phyloP scores from a whole-genome alignment of 1,140 invertebrate species.

The Melitaea cinxia region DNA sequence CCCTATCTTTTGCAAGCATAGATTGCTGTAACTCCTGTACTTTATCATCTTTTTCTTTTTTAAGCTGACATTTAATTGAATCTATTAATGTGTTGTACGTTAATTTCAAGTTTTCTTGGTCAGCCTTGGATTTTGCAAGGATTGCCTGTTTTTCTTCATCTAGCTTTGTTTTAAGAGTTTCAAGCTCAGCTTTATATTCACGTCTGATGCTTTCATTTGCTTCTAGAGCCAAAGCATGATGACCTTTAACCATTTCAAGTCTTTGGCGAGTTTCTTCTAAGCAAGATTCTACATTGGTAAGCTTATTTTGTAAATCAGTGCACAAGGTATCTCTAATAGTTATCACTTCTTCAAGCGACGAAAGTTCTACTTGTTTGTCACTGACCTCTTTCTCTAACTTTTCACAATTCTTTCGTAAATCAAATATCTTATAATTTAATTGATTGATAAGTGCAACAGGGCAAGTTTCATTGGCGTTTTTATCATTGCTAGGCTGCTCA shows the following conservation, averaged over 20 bases:
- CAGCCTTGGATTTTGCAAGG: constrained; percentile 60
- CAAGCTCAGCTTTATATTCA: constrained; percentile 75
- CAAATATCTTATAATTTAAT: constrained; percentile 50
- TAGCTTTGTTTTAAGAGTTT: constrained; percentile 69
- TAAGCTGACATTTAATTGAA: constrained; percentile 53
- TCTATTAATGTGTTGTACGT: constrained; percentile 64
- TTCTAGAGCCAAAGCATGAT: constrained; percentile 76
- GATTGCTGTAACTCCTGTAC: constrained; percentile 61
- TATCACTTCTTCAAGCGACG: constrained; percentile 71
- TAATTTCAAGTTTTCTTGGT: constrained; percentile 65
- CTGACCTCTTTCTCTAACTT: constrained; percentile 68
- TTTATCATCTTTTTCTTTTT: constrained; percentile 64
- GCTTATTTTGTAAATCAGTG: constrained; percentile 73
- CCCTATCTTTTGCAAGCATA: constrained; percentile 58
- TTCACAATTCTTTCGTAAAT: constrained; percentile 63
- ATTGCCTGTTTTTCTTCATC: constrained; percentile 75
- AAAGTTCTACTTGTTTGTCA: constrained; percentile 67
- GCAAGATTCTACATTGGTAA: constrained; percentile 59
- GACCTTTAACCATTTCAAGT: constrained; percentile 77
- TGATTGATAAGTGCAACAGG: constrained; percentile 40
- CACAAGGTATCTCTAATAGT: constrained; percentile 72
- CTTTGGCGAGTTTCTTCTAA: constrained; percentile 71
- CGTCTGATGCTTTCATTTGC: constrained; percentile 78
- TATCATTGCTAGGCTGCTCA: constrained; percentile 25
- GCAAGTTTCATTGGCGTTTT: constrained; percentile 30